Percentiles rank a stretch among this genome's conserved stretches.
Evolutionary conservation across 2,797 vertebrate species (phyloP).

Genomic region (Sebastes itinus): DNA sequence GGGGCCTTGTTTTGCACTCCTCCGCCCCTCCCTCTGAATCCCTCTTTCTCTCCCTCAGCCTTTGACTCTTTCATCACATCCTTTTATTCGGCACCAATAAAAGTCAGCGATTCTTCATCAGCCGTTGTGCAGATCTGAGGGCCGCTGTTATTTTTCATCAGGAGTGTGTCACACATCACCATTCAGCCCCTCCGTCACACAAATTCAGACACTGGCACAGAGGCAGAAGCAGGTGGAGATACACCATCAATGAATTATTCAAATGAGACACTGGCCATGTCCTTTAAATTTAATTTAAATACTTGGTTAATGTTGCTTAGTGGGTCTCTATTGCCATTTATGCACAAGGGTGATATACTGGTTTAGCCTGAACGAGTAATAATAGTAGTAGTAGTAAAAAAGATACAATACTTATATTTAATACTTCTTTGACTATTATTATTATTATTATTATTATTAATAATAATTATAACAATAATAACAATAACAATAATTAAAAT

Average conservation of each 20-base stretch:
- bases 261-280: slow-evolving; percentile 74
- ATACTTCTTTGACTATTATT: not conserved
- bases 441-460: too few relatives aligned
- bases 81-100: slow-evolving; percentile 86
- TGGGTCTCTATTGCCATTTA: slow-evolving; percentile 36
- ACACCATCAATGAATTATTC: slow-evolving; percentile 81
- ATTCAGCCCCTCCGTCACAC: slow-evolving; percentile 76
- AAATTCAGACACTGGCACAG: slow-evolving; percentile 70
- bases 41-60: slow-evolving; percentile 82
- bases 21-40: slow-evolving; percentile 87
- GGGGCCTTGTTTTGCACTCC: slow-evolving; percentile 88
- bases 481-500: not conserved
- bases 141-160: slow-evolving; percentile 80
- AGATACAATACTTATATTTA: not conserved
- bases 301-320: slow-evolving; percentile 62
- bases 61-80: slow-evolving; percentile 85
- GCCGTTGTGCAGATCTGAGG: slow-evolving; percentile 81
- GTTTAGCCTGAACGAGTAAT: not conserved
- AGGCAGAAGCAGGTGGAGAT: slow-evolving; percentile 77
- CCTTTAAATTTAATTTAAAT: slow-evolving; percentile 76
- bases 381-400: not conserved
- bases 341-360: slow-evolving; percentile 33
- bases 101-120: slow-evolving; percentile 87
- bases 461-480: not conserved
- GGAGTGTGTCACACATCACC: slow-evolving; percentile 84